These are phyloP conservation scores for Lampris incognitus DNA, from an alignment of 2,113 vertebrate species.

Conservation along the genomic window DNA sequence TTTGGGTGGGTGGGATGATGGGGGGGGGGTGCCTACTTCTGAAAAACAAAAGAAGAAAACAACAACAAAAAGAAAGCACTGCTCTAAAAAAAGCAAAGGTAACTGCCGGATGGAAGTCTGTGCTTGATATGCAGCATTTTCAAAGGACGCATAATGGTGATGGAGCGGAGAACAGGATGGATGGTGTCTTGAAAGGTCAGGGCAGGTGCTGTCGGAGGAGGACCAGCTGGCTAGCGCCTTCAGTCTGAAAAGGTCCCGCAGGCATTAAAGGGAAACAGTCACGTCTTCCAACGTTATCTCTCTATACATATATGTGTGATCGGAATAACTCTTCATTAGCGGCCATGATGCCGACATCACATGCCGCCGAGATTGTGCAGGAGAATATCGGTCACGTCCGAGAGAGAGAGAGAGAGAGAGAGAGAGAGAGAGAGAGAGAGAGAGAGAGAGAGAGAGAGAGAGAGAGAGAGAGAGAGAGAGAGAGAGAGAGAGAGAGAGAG, in stretches of 20 bases:
- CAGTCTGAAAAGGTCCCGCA: background rate
- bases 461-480: too few species aligned
- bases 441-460: too few species aligned
- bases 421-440: too few species aligned
- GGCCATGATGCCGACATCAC: too few species aligned
- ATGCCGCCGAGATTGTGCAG: too few species aligned
- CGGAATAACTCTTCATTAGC: too few species aligned
- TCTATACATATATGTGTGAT: too few species aligned
- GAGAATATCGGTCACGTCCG: too few species aligned
- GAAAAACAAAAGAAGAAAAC: slow-evolving; percentile 7
- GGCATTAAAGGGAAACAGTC: background rate
- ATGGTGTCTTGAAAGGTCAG: slow-evolving; percentile 36
- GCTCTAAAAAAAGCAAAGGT: slow-evolving; percentile 25
- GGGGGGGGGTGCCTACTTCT: background rate
- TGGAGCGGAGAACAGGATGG: background rate
- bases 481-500: too few species aligned
- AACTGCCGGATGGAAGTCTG: slow-evolving; percentile 39
- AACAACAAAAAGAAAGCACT: background rate
- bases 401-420: too few species aligned
- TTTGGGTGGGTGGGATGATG: background rate
- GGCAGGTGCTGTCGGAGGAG: background rate
- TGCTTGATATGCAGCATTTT: slow-evolving; percentile 31
- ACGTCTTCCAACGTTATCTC: too few species aligned
- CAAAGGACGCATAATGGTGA: slow-evolving; percentile 24
- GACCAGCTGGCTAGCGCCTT: background rate